Conservation (phyloP, 2,888 invertebrate species). For the Nesidiocoris tenuis region DNA sequence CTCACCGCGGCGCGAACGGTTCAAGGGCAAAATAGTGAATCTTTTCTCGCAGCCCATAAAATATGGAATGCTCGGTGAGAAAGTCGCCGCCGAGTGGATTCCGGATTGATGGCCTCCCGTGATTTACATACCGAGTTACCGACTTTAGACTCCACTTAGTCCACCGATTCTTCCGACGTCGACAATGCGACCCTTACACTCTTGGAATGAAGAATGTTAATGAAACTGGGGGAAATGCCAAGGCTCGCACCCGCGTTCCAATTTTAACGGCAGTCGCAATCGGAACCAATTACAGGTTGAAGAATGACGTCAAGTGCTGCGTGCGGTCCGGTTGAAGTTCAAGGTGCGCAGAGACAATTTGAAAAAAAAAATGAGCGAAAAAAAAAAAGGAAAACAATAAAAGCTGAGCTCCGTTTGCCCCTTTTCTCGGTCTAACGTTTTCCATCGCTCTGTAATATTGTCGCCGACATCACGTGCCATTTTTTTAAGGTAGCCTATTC, state of each 20-base stretch:
- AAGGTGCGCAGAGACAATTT: background rate
- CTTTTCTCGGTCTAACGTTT: too few relatives aligned
- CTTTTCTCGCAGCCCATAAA: background rate
- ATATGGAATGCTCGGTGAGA: background rate
- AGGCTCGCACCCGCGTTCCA: constrained; percentile 9
- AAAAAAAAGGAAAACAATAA: background rate
- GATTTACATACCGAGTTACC: background rate
- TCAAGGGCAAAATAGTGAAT: too few relatives aligned
- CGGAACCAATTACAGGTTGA: constrained; percentile 8
- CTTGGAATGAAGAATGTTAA: constrained; percentile 14
- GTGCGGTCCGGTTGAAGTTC: constrained; percentile 24
- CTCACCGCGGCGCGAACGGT: too few relatives aligned
- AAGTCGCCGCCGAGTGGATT: background rate
- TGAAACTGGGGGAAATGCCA: constrained; percentile 18
- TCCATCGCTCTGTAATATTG: too few relatives aligned
- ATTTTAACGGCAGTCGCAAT: constrained; percentile 19
- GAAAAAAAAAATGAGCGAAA: background rate
- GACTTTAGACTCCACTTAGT: too few relatives aligned
- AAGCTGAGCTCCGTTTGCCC: too few relatives aligned
- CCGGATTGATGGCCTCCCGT: background rate
- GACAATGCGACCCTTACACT: background rate
- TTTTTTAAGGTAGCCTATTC: too few relatives aligned
- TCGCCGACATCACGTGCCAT: too few relatives aligned
- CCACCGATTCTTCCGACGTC: background rate
- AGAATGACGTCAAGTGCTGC: constrained; percentile 17